Evolutionary conservation across 2,888 invertebrate species (phyloP).

Genomic region (Platynereis dumerilii): DNA sequence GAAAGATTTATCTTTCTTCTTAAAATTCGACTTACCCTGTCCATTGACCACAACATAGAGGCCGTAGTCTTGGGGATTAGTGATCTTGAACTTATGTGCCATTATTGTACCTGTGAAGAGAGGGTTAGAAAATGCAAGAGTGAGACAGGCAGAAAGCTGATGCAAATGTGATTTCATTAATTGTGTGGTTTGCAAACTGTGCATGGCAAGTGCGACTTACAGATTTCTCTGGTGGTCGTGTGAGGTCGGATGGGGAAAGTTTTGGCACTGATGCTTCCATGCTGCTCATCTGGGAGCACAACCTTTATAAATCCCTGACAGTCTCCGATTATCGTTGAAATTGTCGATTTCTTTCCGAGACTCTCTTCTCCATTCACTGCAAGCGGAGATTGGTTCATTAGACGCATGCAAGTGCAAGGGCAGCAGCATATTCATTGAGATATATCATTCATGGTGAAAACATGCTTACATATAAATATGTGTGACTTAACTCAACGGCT

Average conservation of each 20-base stretch:
- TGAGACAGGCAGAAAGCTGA: no score
- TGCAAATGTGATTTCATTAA: no score
- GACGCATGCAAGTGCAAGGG: no score
- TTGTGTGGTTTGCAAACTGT: no score
- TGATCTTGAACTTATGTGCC: constrained; percentile 92
- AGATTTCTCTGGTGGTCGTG: constrained; percentile 90
- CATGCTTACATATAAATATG: no score
- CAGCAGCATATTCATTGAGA: no score
- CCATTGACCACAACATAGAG: constrained; percentile 88
- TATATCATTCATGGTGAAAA: no score
- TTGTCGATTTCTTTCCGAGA: not conserved
- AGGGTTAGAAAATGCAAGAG: not conserved
- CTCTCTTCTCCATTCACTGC: no score
- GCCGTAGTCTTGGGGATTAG: constrained; percentile 95
- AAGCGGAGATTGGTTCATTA: no score
- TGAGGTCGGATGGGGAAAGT: constrained; percentile 92
- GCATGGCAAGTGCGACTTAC: constrained; percentile 68
- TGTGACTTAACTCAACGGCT: no score
- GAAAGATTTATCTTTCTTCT: no score
- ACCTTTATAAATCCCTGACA: constrained; percentile 80
- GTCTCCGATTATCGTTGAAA: constrained; percentile 24
- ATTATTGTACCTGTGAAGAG: constrained; percentile 70
- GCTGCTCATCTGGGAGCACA: constrained; percentile 91
- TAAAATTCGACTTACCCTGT: constrained; percentile 83
- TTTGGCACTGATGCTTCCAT: constrained; percentile 87